Percentiles rank a stretch among this genome's conserved stretches.
These are phyloP conservation scores for Cryptosula pallasiana DNA, from an alignment of 2,888 invertebrate species.

Conservation along the genomic window DNA sequence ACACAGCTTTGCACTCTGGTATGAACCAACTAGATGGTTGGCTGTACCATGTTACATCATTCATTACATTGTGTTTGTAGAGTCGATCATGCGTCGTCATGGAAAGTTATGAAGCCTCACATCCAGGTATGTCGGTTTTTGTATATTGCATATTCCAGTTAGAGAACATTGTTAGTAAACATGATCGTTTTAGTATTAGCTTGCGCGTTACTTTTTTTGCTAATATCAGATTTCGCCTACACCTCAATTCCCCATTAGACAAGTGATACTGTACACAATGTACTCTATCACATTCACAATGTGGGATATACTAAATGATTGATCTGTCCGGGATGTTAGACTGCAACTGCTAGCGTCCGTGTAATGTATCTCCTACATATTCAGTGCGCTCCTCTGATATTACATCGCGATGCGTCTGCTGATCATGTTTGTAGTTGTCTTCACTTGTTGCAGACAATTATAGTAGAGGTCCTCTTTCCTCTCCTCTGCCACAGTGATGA, in stretches of 20 bases:
- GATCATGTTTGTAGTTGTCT: no score
- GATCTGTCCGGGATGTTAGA: background rate
- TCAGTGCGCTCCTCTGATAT: no score
- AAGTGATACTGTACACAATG: background rate
- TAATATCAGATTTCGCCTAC: background rate
- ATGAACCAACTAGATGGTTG: no score
- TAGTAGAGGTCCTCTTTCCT: conserved; percentile 92
- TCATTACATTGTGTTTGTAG: no score
- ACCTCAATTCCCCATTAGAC: background rate
- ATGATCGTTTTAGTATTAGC: no score
- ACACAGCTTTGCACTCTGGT: no score
- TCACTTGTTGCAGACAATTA: conserved; percentile 38
- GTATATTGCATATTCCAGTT: no score
- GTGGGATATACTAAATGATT: background rate
- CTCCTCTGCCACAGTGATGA: conserved; percentile 89
- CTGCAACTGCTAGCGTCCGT: background rate
- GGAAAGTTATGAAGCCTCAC: conserved; percentile 94
- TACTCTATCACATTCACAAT: background rate
- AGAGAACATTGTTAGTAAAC: no score
- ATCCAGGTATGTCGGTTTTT: conserved; percentile 63
- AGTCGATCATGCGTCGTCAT: conserved; percentile 79
- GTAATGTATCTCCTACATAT: no score
- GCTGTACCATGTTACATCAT: no score
- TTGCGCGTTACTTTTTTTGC: background rate
- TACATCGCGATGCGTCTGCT: no score